Evolutionary conservation across 2,113 vertebrate species (phyloP), one percentile per base, ranked within the genome.

Genomic region (Strix uralensis): DNA sequence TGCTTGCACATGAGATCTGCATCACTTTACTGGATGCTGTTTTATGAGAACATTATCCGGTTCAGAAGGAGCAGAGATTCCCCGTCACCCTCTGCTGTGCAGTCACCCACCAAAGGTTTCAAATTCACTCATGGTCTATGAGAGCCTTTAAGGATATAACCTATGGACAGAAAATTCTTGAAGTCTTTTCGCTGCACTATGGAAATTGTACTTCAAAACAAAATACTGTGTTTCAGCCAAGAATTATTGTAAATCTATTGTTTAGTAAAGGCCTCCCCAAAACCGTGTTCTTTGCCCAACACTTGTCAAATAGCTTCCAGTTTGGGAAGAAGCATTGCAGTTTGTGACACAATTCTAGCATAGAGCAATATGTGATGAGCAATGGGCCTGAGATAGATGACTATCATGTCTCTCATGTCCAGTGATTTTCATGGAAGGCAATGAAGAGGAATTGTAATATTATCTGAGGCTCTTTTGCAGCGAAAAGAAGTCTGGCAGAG

Each of bases 301-400:
- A 59, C 12, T 54, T 71, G 15, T 16, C 49, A 55, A 82, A 32
- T 27, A 38, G 13, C 14, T 52, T 75, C n/a, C 52, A 12, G 15
- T 63, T 77, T 67, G 32, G 36, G 30, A 74, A 93, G 71, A 90
- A 81, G 11, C 14, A 30, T 4, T 34, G 17, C 23, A 13, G 6
- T 69, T 90, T 34, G 29, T 73, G 75, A 49, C 69, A 65, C 11
- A 54, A 22, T 63, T 80, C 73, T 62, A 52, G 23, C 36, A 36
- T 5, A 40, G 0, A 40, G 30, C 47, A 79, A 51, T 22, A 78
- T 2, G 11, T 0, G 2, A 86, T 27, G 7, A 89, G n/a, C 29
- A 80, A 34, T 21, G 44, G 34, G 20, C 58, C 47, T 42, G n/a
- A 95, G 57, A 65, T 4, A 69, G 15, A n/a, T 3, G 4, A 57